phyloP scores from a whole-genome alignment of 2,888 invertebrate genomes.

The Urechis unicinctus region DNA sequence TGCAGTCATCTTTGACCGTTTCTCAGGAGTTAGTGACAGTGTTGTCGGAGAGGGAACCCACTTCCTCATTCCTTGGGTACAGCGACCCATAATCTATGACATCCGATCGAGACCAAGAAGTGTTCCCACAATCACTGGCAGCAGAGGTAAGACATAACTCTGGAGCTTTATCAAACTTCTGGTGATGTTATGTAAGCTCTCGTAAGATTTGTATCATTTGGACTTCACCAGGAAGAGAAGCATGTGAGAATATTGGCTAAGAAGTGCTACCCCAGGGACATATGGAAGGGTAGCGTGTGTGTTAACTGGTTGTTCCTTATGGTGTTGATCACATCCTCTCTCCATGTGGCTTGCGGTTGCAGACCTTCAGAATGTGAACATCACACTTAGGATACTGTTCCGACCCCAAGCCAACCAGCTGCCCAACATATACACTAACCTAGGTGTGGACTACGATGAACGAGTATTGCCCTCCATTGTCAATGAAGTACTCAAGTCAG shows the following conservation, averaged over 20 bases:
- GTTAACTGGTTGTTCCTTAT: no score
- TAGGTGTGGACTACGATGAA: constrained; percentile 97
- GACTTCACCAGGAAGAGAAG: no score
- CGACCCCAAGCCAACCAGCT: constrained; percentile 87
- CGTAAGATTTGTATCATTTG: no score
- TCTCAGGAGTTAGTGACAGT: constrained; percentile 82
- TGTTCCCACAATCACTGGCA: constrained; percentile 93
- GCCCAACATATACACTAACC: constrained; percentile 90
- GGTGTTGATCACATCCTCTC: no score
- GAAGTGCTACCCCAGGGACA: no score
- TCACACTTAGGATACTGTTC: constrained; percentile 94
- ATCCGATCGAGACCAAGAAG: constrained; percentile 93
- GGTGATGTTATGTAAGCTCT: no score
- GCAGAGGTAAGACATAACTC: constrained; percentile 84
- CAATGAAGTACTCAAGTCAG: constrained; percentile 95
- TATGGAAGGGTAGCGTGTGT: no score
- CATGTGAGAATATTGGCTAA: no score
- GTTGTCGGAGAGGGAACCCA: constrained; percentile 98
- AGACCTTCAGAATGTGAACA: constrained; percentile 99
- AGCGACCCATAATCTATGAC: constrained; percentile 96
- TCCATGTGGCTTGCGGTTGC: no score
- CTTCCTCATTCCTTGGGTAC: constrained; percentile 97
- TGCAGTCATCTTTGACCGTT: constrained; percentile 99
- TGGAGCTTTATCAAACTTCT: no score
- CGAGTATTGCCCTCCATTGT: constrained; percentile 97